Percentiles rank a stretch among this genome's conserved stretches.
These are phyloP conservation scores for Chiloscyllium punctatum DNA, from an alignment of 2,797 vertebrate species.

Conservation along the genomic window DNA sequence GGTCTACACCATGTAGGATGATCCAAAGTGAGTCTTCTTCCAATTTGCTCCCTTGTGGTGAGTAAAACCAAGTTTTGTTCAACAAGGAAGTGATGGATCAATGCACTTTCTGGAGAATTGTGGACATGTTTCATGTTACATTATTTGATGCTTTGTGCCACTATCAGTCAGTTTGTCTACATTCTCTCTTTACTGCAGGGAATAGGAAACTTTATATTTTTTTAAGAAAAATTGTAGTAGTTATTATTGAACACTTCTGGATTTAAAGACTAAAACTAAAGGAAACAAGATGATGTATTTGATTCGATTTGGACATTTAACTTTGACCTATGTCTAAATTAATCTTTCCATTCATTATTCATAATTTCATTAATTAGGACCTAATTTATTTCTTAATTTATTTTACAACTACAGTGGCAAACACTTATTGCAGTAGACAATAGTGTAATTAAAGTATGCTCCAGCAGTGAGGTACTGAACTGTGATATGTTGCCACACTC, in stretches of 20 bases:
- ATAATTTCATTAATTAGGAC: background rate
- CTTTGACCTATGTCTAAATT: background rate
- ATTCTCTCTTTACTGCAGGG: too few relatives aligned
- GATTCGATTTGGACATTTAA: background rate
- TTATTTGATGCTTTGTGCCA: too few relatives aligned
- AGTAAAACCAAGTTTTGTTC: background rate
- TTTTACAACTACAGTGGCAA: background rate
- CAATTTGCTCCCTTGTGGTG: background rate
- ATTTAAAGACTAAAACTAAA: background rate
- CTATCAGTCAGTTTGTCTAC: background rate
- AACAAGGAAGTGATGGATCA: background rate
- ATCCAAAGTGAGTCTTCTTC: background rate
- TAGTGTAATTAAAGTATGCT: background rate
- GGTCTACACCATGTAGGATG: background rate
- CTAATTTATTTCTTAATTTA: constrained; percentile 25
- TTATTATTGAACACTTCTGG: background rate
- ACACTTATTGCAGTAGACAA: too few relatives aligned
- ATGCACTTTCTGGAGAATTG: background rate
- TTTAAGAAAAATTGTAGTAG: too few relatives aligned
- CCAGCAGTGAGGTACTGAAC: background rate
- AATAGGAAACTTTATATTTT: background rate
- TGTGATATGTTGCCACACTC: background rate
- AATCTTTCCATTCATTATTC: constrained; percentile 1
- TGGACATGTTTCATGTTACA: background rate
- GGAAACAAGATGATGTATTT: background rate